Evolutionary conservation across 2,797 vertebrate species (phyloP).

Genomic region (Zalophus californianus): DNA sequence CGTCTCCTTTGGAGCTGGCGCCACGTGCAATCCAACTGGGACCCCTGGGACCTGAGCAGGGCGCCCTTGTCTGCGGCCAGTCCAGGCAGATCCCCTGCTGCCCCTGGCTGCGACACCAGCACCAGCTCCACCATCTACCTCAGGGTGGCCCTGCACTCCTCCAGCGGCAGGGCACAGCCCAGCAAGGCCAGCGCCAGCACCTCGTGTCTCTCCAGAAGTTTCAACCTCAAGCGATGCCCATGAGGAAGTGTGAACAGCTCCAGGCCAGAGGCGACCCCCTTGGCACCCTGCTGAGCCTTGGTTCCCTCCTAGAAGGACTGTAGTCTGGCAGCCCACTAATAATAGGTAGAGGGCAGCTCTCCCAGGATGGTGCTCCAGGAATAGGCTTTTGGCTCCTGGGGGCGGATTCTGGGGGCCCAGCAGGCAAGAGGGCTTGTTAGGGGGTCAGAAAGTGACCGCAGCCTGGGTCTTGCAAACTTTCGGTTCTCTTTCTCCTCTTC

Average conservation of each 20-base stretch:
- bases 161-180: conserved; percentile 91
- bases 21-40: conserved; percentile 92
- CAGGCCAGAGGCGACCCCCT: conserved; percentile 92
- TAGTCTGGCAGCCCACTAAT: conserved; percentile 92
- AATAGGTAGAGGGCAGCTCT: conserved; percentile 92
- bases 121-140: conserved; percentile 91
- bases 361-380: conserved; percentile 86
- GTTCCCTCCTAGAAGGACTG: conserved; percentile 90
- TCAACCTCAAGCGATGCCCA: conserved; percentile 90
- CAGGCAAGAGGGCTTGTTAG: conserved; percentile 89
- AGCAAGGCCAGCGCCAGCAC: conserved; percentile 91
- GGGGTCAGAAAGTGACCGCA: conserved; percentile 88
- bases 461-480: conserved; percentile 89
- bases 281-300: conserved; percentile 88
- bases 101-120: conserved; percentile 87
- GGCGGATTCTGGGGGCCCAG: conserved; percentile 91
- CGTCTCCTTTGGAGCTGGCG: conserved; percentile 90
- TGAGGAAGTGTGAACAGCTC: conserved; percentile 94
- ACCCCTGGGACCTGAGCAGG: conserved; percentile 93
- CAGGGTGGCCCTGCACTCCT: conserved; percentile 89
- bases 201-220: conserved; percentile 93
- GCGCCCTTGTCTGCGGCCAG: conserved; percentile 94
- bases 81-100: conserved; percentile 89
- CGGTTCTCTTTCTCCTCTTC: conserved; percentile 76
- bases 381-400: conserved; percentile 89